Conservation (phyloP, 2,888 invertebrate species). For the Tridacna gigas region DNA sequence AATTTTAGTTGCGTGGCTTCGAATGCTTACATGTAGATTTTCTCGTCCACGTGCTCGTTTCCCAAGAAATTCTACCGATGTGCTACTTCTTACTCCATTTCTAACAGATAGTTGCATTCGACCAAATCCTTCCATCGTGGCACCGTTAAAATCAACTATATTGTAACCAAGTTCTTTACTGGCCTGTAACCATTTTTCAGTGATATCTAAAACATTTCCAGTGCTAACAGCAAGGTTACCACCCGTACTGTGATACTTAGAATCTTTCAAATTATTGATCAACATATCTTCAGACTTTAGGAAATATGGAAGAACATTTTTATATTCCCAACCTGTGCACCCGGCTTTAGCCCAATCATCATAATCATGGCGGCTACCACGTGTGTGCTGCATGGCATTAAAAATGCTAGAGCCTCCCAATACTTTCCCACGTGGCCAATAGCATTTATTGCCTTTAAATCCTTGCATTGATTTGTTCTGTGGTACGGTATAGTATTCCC, state of each 20-base stretch:
- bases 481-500: slow-evolving; percentile 85
- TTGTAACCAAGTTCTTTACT: slow-evolving; percentile 36
- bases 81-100: slow-evolving; percentile 38
- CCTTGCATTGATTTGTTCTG: slow-evolving; percentile 76
- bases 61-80: slow-evolving; percentile 26
- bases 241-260: slow-evolving; percentile 1
- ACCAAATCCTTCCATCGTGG: slow-evolving; percentile 31
- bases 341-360: slow-evolving; percentile 36
- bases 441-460: background rate
- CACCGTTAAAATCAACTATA: slow-evolving; percentile 42
- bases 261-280: slow-evolving; percentile 1
- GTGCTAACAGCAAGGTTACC: background rate
- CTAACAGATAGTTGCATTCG: slow-evolving; percentile 31
- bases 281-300: background rate
- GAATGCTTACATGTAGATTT: slow-evolving; percentile 36
- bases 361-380: slow-evolving; percentile 34
- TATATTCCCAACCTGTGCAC: slow-evolving; percentile 15
- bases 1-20: slow-evolving; percentile 71
- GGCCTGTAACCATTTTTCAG: slow-evolving; percentile 19
- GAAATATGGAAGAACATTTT: background rate
- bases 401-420: slow-evolving; percentile 33
- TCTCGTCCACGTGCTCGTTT: slow-evolving; percentile 9
- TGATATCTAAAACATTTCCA: slow-evolving; percentile 7
- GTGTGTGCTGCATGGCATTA: slow-evolving; percentile 33
- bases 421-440: slow-evolving; percentile 36